Conservation (phyloP, 2,797 vertebrate genomes). For the Saxicola maurus region DNA sequence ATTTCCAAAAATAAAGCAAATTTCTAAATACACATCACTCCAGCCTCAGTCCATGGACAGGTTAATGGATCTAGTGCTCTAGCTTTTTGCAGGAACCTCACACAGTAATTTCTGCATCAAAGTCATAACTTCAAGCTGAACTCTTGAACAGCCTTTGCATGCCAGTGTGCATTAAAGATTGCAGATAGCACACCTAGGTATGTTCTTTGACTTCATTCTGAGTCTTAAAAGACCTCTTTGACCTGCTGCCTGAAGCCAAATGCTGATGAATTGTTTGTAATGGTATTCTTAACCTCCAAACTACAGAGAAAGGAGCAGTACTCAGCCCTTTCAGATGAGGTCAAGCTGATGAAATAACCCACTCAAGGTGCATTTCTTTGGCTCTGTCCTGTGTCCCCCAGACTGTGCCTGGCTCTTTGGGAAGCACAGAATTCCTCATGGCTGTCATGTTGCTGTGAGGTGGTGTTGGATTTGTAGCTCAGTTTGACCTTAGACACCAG, state of each 20-base stretch:
- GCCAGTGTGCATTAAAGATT: neutral
- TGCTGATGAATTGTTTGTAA: neutral
- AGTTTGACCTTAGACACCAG: neutral
- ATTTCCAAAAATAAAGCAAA: neutral
- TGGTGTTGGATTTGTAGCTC: neutral
- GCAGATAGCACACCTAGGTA: neutral
- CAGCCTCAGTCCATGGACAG: neutral
- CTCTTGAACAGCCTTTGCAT: neutral
- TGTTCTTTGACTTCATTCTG: neutral
- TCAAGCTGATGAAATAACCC: neutral
- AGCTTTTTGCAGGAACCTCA: neutral
- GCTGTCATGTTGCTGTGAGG: neutral
- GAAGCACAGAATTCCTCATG: neutral
- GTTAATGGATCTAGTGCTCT: neutral
- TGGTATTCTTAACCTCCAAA: neutral
- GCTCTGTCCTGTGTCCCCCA: neutral
- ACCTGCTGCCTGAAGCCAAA: neutral
- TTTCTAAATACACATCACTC: neutral
- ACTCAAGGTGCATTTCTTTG: neutral
- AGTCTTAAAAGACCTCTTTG: neutral
- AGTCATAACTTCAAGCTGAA: neutral
- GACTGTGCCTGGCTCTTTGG: neutral
- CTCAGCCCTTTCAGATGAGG: neutral
- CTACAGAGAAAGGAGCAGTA: neutral
- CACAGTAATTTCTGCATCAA: neutral